Base-by-base conservation (phyloP, 2,888 invertebrate genomes). In the Uloborus plumipes region DNA sequence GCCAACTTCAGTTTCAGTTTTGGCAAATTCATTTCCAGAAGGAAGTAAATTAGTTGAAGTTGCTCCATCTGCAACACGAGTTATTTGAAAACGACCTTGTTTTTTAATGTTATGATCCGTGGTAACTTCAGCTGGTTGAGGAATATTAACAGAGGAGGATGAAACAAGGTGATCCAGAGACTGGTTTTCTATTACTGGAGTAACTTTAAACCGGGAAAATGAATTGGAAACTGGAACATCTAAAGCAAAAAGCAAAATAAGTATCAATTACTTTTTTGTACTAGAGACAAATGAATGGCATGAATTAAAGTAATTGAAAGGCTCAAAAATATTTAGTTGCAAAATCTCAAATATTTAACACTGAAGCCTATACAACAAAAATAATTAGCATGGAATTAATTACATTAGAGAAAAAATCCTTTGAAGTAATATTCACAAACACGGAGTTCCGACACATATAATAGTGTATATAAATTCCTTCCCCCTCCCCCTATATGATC, bases 41-140 rank as follows among this genome's bases (percentile, higher is more conserved):
- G 61, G 22, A 14, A 7, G 39, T 39, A 39, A 39, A 39, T 39
- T 39, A 49, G 39, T 70, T 31, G 49, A 16, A 16, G 77, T 7
- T 62, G 49, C 55, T 71, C 74, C 74, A 69, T 84, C 84, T 51
- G 73, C 64, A 26, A 85, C 80, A 50, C 64, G 64, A 15, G 79
- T 85, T 31, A 85, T 79, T 20, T 83, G 83, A 69, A 85, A 85
- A 14, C 85, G 51, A 31, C 85, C 85, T 51, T 84, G 75, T 64
- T 84, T 84, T 47, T 78, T 78, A 15, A 74, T 65, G 47, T 31
- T 50, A 51, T 39, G 22, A n/a, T 79, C 64, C 14, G 51, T 13
- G 22, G 31, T 13, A 11, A 39, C 50, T 14, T 18, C 15, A 16
- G 39, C 18, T 50, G 67, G 47, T 18, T 15, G 13, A 18, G 78